phyloP scores from a whole-genome alignment of 2,888 invertebrate genomes.

The Conops quadrifasciatus region DNA sequence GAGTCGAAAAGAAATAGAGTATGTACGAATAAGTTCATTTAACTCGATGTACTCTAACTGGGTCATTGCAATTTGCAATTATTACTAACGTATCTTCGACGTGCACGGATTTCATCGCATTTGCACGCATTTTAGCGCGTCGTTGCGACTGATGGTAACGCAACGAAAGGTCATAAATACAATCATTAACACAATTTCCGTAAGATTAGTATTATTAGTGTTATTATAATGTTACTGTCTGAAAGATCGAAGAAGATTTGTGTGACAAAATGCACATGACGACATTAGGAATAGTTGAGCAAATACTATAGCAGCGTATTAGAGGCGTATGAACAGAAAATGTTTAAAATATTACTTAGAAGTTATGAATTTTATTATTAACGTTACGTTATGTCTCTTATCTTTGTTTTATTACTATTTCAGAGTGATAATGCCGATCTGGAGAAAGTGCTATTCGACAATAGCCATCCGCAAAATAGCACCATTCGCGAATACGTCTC shows the following conservation, averaged over 20 bases:
- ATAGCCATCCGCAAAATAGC: constrained; percentile 41
- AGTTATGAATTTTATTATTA: too few species aligned
- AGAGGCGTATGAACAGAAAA: too few species aligned
- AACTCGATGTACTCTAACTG: constrained; percentile 17
- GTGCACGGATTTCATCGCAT: neutral
- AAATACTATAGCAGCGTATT: too few species aligned
- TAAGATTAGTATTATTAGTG: too few species aligned
- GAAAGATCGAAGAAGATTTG: too few species aligned
- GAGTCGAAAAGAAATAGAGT: constrained; percentile 62
- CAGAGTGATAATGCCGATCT: constrained; percentile 72
- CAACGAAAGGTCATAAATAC: constrained; percentile 8
- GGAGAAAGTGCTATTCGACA: constrained; percentile 56
- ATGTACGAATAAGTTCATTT: constrained; percentile 13
- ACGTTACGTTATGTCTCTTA: too few species aligned
- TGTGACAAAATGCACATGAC: too few species aligned
- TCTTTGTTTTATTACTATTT: neutral
- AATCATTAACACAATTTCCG: constrained; percentile 38
- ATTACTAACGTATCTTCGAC: neutral
- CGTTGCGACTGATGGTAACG: neutral
- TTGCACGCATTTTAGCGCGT: neutral
- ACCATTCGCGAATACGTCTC: constrained; percentile 60
- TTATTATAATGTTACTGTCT: too few species aligned
- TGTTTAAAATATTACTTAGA: too few species aligned
- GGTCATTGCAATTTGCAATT: constrained; percentile 27
- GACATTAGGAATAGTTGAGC: too few species aligned